Base-by-base conservation (phyloP, 2,113 vertebrate genomes). In the Chaetops frenatus region DNA sequence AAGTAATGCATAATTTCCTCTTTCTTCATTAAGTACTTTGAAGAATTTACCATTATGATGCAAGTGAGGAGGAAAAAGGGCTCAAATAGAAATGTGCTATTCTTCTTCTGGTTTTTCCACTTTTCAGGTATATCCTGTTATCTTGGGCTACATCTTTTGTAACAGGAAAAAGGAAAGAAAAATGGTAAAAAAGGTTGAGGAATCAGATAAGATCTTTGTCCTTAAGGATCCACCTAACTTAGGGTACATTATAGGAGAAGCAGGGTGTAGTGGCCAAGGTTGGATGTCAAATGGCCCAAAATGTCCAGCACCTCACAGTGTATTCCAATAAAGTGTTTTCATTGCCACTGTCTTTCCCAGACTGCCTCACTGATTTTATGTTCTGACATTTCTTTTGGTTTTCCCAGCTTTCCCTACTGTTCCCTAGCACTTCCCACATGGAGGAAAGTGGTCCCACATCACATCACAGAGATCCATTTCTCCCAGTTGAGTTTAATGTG, bases 221-320 rank as follows among this genome's bases (percentile, higher is more conserved):
- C 13, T 56, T 54, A n/a, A 58, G 25, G 44, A 66, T 66, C 24
- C 0, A 0, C 29, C 4, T 29, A 15, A 69, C 42, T 50, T 12
- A 25, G 33, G n/a, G 19, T 40, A 14, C 0, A 0, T 78, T 44
- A 8, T 29, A 40, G 42, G 25, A 67, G 33, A 64, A 65, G 11
- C 13, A 44, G n/a, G 18, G 24, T 90, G 17, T n/a, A 21, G 72
- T 36, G 58, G 24, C 48, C 21, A 33, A 18, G 21, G 10, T 9
- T 65, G 36, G 7, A 35, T 61, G 24, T 33, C 21, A 78, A 23
- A 42, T 29, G 10, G n/a, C 25, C 40, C 33, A 33, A 38, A 81
- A 36, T 64, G 8, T 57, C 9, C n/a, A 71, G 33, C 16, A 48
- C 7, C 10, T 62, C 27, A 8, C 33, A 87, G 7, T 56, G 33